These are phyloP conservation scores for Druceiella hillmani DNA, from an alignment of 2,888 invertebrate species.

Conservation along the genomic window DNA sequence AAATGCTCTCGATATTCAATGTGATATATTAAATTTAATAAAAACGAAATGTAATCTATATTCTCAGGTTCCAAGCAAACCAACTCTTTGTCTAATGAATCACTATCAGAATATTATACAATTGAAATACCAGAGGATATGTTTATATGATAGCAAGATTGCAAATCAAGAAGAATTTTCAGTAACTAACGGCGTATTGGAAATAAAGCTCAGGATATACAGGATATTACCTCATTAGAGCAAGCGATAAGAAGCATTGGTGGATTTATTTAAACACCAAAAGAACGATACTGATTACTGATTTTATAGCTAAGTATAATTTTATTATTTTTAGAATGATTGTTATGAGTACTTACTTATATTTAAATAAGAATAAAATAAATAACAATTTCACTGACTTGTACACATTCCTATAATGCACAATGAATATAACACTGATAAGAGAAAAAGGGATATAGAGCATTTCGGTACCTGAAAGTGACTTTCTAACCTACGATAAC, in stretches of 20 bases:
- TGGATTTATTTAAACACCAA: slow-evolving; percentile 2
- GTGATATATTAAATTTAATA: slow-evolving; percentile 8
- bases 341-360: no score
- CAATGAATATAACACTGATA: neutral
- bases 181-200: neutral
- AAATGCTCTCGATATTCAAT: slow-evolving; percentile 12
- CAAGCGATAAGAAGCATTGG: slow-evolving; percentile 7
- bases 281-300: slow-evolving; percentile 17
- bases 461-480: neutral
- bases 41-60: no score
- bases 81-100: no score
- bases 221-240: neutral
- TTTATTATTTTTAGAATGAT: no score
- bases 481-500: slow-evolving; percentile 10
- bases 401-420: neutral
- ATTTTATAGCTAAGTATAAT: no score
- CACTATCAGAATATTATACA: no score
- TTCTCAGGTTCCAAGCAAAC: no score
- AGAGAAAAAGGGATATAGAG: slow-evolving; percentile 2
- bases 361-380: no score
- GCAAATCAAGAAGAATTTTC: neutral
- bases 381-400: no score
- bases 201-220: neutral
- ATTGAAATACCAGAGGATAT: no score
- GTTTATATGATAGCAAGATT: no score